A percentile compares a stretch with the other conserved stretches of the same genome.
Evolutionary conservation across 2,797 vertebrate genomes (phyloP).

Genomic region (Tinamus major): DNA sequence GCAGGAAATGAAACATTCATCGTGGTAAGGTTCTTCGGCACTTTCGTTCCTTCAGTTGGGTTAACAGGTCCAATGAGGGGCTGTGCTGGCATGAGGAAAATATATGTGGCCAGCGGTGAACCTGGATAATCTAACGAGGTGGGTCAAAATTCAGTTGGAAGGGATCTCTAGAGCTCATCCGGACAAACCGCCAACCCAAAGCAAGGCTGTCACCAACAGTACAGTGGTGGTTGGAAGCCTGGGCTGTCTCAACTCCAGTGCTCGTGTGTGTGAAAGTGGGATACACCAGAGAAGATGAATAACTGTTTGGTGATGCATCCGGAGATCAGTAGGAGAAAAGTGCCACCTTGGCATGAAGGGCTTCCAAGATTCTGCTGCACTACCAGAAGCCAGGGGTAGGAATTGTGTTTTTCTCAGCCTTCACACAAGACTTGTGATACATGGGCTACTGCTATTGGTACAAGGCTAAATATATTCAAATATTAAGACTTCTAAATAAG

Average conservation of each 20-base stretch:
- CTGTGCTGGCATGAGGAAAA: background rate
- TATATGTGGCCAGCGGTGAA: background rate
- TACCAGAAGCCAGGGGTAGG: background rate
- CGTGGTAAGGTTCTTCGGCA: slow-evolving; percentile 10
- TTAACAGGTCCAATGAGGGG: background rate
- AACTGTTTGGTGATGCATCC: background rate
- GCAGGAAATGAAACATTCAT: background rate
- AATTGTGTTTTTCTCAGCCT: background rate
- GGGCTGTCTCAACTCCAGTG: background rate
- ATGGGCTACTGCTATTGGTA: background rate
- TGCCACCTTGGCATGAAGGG: background rate
- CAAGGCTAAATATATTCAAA: background rate
- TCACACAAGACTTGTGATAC: background rate
- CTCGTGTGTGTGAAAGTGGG: background rate
- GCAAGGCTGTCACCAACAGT: background rate
- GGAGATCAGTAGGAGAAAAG: background rate
- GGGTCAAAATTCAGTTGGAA: background rate
- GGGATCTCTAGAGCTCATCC: background rate
- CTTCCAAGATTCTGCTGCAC: background rate
- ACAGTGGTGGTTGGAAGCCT: background rate
- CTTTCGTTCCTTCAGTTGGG: background rate
- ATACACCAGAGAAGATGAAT: background rate
- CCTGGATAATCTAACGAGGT: background rate
- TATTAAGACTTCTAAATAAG: background rate
- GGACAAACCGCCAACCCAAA: background rate